phyloP scores from a whole-genome alignment of 2,888 invertebrate species.

The Ochropleura plecta region DNA sequence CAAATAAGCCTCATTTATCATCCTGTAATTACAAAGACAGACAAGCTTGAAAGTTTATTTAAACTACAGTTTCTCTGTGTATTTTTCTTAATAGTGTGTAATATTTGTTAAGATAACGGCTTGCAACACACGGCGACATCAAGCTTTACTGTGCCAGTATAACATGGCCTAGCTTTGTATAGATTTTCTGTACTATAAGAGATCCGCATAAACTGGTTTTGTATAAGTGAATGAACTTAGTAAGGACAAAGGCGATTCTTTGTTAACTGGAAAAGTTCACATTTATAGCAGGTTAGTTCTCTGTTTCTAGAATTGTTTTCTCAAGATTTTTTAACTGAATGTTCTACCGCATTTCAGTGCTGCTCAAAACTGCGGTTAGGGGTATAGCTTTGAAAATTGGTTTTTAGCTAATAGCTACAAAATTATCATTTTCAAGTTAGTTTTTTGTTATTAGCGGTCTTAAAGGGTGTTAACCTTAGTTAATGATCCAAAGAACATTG shows the following conservation, averaged over 20 bases:
- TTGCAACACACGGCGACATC: no score
- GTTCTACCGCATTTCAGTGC: neutral
- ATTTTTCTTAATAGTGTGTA: constrained; percentile 27
- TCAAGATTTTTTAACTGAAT: constrained; percentile 5
- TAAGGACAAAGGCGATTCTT: constrained; percentile 38
- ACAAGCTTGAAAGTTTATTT: constrained; percentile 46
- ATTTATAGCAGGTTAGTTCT: neutral
- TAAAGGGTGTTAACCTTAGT: neutral
- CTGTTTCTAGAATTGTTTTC: constrained; percentile 5
- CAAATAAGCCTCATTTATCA: constrained; percentile 32
- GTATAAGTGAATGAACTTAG: constrained; percentile 28
- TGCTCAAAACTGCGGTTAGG: neutral
- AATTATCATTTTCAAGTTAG: constrained; percentile 15
- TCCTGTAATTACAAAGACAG: constrained; percentile 24
- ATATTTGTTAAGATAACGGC: constrained; percentile 36
- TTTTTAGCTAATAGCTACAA: constrained; percentile 3
- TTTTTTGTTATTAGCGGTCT: neutral
- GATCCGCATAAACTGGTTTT: no score
- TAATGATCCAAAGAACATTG: neutral
- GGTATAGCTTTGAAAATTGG: neutral
- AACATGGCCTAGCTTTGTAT: no score
- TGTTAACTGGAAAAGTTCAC: constrained; percentile 13
- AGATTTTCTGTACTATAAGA: no score
- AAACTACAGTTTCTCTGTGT: constrained; percentile 17
- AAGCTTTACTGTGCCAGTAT: no score